Evolutionary conservation across 2,113 vertebrate genomes (phyloP).

Genomic region (Paracanthobrama guichenoti): DNA sequence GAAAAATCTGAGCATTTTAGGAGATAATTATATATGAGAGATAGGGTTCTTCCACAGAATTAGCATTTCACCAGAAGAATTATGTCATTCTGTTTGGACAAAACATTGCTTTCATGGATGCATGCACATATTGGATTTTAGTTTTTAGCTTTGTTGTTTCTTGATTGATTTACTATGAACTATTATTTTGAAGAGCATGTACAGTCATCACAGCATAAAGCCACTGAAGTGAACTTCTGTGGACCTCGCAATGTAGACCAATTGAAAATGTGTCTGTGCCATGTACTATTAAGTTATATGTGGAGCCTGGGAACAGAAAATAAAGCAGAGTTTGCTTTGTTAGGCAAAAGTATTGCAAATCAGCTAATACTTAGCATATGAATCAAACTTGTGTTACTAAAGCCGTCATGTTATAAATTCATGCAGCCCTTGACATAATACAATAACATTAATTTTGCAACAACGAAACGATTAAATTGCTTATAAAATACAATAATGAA

Average conservation of each 20-base stretch:
- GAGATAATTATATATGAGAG: background rate
- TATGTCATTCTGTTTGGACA: background rate
- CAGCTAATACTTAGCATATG: conserved; percentile 5
- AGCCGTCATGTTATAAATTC: background rate
- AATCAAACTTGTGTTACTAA: background rate
- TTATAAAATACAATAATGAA: background rate
- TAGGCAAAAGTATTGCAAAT: conserved; percentile 30
- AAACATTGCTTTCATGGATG: background rate
- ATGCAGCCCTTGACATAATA: background rate
- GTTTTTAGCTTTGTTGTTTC: background rate
- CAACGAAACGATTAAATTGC: background rate
- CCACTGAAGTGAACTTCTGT: background rate
- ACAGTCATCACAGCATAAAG: background rate
- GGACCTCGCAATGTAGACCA: background rate
- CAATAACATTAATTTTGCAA: background rate
- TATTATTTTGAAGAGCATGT: background rate
- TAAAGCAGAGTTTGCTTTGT: conserved; percentile 21
- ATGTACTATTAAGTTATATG: conserved; percentile 15
- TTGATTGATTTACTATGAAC: background rate
- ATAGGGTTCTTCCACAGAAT: background rate
- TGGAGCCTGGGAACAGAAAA: conserved; percentile 14
- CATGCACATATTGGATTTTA: background rate
- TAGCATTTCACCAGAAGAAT: conserved; percentile 39
- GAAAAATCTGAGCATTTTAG: background rate
- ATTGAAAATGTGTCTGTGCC: background rate